Conservation (phyloP, 2,888 invertebrate species). For the Tryphoninae sp. region DNA sequence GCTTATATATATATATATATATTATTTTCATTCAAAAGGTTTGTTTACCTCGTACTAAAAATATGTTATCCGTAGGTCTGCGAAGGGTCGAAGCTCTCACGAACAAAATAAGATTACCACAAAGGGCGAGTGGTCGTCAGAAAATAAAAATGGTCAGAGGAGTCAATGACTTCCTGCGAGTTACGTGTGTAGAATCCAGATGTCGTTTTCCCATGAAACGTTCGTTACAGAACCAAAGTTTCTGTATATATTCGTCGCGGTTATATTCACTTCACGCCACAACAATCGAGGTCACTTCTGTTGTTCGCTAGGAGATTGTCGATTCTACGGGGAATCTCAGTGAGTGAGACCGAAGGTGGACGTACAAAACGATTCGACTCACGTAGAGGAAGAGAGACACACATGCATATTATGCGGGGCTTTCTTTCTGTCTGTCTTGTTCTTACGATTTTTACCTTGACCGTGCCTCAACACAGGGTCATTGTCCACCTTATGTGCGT, state of each 20-base stretch:
- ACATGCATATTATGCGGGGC: constrained; percentile 4
- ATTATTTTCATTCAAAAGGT: too few species aligned
- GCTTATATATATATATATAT: too few species aligned
- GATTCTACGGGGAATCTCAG: background rate
- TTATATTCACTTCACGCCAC: background rate
- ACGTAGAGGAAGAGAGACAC: constrained; percentile 49
- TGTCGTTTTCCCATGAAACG: constrained; percentile 8
- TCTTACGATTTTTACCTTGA: constrained; percentile 64
- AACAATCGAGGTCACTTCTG: constrained; percentile 11
- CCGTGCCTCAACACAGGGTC: constrained; percentile 60
- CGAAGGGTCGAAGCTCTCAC: background rate
- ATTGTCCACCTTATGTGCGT: constrained; percentile 57
- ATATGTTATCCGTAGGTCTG: too few species aligned
- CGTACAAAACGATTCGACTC: constrained; percentile 38
- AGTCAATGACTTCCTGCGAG: constrained; percentile 47
- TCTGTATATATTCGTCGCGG: background rate
- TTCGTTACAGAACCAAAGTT: constrained; percentile 22
- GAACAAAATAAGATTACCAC: background rate
- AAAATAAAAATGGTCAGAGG: background rate
- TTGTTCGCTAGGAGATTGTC: constrained; percentile 8
- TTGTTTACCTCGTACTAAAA: too few species aligned
- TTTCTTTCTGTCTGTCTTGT: constrained; percentile 26
- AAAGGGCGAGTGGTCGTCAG: background rate
- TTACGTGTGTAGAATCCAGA: constrained; percentile 38
- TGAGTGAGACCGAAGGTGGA: background rate